Evolutionary conservation across 2,113 vertebrate species (phyloP).

Genomic region (Electrona antarctica): DNA sequence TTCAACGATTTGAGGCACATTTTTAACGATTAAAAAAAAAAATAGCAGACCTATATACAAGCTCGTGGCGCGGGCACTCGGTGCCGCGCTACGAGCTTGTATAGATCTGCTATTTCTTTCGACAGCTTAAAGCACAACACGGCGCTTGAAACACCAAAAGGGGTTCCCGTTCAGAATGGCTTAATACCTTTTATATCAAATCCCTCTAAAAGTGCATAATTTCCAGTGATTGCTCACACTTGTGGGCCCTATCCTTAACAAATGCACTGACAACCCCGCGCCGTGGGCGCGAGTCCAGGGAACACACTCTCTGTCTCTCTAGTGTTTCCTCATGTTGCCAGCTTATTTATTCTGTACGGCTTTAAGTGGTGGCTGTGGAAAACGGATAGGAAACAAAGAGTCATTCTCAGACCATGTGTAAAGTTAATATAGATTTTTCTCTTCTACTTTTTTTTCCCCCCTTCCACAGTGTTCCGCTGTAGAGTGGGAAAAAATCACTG

Average conservation of each 20-base stretch:
- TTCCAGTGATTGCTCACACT: slow-evolving; percentile 81
- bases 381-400: slow-evolving; percentile 69
- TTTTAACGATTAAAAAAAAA: too few species aligned
- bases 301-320: slow-evolving; percentile 66
- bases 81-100: too few species aligned
- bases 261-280: slow-evolving; percentile 64
- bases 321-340: slow-evolving; percentile 67
- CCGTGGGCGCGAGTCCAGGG: slow-evolving; percentile 66
- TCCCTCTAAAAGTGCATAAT: slow-evolving; percentile 79
- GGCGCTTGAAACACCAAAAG: too few species aligned
- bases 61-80: too few species aligned
- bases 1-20: too few species aligned
- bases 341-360: slow-evolving; percentile 76
- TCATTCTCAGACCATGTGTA: slow-evolving; percentile 71
- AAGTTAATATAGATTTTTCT: slow-evolving; percentile 43
- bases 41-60: too few species aligned
- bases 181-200: slow-evolving; percentile 80
- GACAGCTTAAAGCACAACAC: too few species aligned
- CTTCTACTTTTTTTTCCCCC: slow-evolving; percentile 23
- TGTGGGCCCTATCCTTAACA: slow-evolving; percentile 69
- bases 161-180: slow-evolving; percentile 41
- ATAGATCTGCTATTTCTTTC: too few species aligned
- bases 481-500: too few species aligned
- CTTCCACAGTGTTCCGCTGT: slow-evolving; percentile 24
- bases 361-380: slow-evolving; percentile 72